Percentiles rank a stretch among this genome's conserved stretches.
phyloP scores from a whole-genome alignment of 92 coral and sea anemone species.

The Parazoanthus atlanticus region DNA sequence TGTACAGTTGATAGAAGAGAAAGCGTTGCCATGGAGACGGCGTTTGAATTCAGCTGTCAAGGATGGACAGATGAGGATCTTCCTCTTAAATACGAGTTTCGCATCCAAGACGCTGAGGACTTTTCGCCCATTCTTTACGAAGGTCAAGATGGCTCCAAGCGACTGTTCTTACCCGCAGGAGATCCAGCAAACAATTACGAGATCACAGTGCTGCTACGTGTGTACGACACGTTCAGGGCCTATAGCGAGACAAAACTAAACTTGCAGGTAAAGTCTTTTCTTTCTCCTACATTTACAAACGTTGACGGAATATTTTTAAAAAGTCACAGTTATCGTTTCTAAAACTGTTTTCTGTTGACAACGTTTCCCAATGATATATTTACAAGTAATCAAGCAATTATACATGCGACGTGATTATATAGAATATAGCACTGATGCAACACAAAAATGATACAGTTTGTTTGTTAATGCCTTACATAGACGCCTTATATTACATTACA shows the following conservation, averaged over 20 bases:
- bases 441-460: too few relatives aligned
- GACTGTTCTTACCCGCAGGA: conserved; percentile 76
- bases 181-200: conserved; percentile 52
- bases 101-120: conserved; percentile 58
- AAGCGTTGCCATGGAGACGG: conserved; percentile 77
- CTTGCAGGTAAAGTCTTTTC: conserved; percentile 58
- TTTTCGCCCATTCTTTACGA: conserved; percentile 61
- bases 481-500: too few relatives aligned
- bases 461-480: too few relatives aligned
- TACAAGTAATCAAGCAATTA: too few relatives aligned
- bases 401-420: too few relatives aligned
- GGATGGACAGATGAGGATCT: conserved; percentile 83
- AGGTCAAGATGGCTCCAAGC: conserved; percentile 42
- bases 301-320: too few relatives aligned
- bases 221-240: conserved; percentile 73
- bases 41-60: conserved; percentile 73
- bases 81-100: conserved; percentile 75
- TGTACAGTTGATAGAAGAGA: conserved; percentile 62
- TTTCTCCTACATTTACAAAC: too few relatives aligned
- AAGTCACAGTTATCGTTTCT: too few relatives aligned
- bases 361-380: too few relatives aligned
- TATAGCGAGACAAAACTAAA: conserved; percentile 48
- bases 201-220: conserved; percentile 52
- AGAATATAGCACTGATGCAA: too few relatives aligned
- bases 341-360: too few relatives aligned